These are phyloP conservation scores for Chiloscyllium plagiosum DNA, from an alignment of 2,113 vertebrate genomes.

Conservation along the genomic window DNA sequence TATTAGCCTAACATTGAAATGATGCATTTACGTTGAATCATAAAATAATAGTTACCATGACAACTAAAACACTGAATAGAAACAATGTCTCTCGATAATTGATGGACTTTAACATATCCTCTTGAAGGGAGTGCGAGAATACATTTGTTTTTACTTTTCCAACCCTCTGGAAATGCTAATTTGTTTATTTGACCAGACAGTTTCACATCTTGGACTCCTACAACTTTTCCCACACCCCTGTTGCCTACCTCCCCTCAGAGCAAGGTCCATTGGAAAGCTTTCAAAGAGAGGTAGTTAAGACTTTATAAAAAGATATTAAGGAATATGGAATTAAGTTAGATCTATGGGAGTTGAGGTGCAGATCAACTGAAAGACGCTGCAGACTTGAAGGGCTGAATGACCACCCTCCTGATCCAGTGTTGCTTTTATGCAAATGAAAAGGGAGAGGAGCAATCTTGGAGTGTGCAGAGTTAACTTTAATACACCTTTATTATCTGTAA, in stretches of 20 bases:
- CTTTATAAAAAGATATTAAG: background rate
- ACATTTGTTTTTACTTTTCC: background rate
- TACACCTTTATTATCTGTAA: background rate
- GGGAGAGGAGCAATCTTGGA: background rate
- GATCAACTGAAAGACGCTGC: background rate
- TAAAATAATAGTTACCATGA: background rate
- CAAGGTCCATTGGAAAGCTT: background rate
- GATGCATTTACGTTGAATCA: background rate
- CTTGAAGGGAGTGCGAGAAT: background rate
- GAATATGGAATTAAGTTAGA: background rate
- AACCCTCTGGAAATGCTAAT: background rate
- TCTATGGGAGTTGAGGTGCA: background rate
- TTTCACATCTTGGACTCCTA: background rate
- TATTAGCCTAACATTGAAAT: background rate
- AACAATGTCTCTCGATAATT: background rate
- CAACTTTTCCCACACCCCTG: background rate
- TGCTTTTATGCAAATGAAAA: too few relatives aligned
- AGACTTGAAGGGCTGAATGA: background rate
- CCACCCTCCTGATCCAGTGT: background rate
- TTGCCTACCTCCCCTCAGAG: background rate
- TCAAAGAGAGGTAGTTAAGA: background rate
- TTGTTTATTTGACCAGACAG: background rate
- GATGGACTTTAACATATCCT: background rate
- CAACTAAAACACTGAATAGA: background rate
- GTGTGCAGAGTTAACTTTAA: background rate